These are phyloP conservation scores for Dicrostonyx torquatus DNA, from an alignment of 2,797 vertebrate species.

Conservation along the genomic window DNA sequence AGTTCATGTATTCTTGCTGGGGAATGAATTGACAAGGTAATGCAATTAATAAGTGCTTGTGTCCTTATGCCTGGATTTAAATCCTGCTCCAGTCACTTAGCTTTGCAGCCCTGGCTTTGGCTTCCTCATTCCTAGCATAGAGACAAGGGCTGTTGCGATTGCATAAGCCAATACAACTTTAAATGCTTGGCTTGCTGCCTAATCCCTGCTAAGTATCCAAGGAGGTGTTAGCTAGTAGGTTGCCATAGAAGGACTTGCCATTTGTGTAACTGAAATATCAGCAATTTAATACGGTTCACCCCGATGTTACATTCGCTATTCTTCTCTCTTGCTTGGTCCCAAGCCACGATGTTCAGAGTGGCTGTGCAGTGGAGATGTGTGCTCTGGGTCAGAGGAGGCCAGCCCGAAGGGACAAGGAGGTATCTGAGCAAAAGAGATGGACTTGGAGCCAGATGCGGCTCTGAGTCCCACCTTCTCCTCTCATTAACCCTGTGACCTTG, in stretches of 20 bases:
- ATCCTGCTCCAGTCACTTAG: not conserved
- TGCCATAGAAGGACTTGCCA: conserved; percentile 20
- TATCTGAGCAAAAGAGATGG: conserved; percentile 58
- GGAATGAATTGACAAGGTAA: not conserved
- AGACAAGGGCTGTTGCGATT: conserved; percentile 13
- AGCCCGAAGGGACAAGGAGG: conserved; percentile 13
- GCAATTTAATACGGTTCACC: conserved; percentile 1
- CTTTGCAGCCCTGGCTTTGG: not conserved
- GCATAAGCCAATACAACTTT: conserved; percentile 7
- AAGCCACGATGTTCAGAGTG: not conserved
- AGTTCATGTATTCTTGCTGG: not conserved
- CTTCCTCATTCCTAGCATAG: conserved; percentile 51
- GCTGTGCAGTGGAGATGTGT: not conserved
- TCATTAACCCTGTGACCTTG: conserved; percentile 76
- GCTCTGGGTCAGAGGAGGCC: conserved; percentile 34
- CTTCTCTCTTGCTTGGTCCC: conserved; percentile 15
- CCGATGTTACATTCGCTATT: not conserved
- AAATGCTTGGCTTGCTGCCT: conserved; percentile 40
- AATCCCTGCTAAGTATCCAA: conserved; percentile 16
- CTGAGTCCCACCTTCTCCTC: conserved; percentile 63
- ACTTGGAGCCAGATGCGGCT: conserved; percentile 64
- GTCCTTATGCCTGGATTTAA: conserved; percentile 21
- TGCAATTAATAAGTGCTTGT: not conserved
- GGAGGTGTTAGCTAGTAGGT: not conserved
- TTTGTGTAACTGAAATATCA: conserved; percentile 43